Base-by-base conservation (phyloP, 2,888 invertebrate genomes). In the Drosophila setosimentum region DNA sequence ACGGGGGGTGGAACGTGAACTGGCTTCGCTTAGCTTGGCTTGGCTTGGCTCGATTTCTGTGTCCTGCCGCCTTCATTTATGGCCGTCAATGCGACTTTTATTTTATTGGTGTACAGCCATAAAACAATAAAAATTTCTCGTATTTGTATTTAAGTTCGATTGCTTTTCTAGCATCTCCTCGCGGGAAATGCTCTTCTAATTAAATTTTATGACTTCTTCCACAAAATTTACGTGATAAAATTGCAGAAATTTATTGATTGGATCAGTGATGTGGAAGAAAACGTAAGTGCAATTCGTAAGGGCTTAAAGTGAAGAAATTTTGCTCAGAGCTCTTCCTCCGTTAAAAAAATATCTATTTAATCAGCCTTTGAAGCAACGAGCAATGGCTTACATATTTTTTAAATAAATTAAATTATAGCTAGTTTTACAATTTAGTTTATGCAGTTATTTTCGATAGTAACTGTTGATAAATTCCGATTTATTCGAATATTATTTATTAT, bases 201-300 rank as follows among this genome's bases (percentile, higher is more conserved):
- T 85, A 88, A 83, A 84, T 88, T 85, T 85, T 85, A 85, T 82
- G 78, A 76, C 84, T 80, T 82, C 72, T 77, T 83, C 70, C 64
- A 71, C 73, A 69, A 83, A 85, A 67, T 79, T 86, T 73, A 64
- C 63, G 61, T 62, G 81, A 76, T 76, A 83, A 68, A 73, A 78
- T 79, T 68, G 67, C 49, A 54, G 33, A 29, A 57, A 61, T 61
- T 48, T 68, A 57, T 64, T 18, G 50, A 65, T 65, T 49, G 69
- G 30, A 13, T 40, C 27, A n/a, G 33, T 53, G 73, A 57, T 29
- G 27, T 27, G 24, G 10, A 29, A 65, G 27, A 16, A 51, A 42
- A 35, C 11, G 18, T 30, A 21, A 13, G 16, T 27, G 24, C 21
- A 21, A 21, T 2, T 3, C n/a, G 13, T 11, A 1, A 29, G 7